Conservation (phyloP, 2,888 invertebrate species). For the Philopedon plagiatum region DNA sequence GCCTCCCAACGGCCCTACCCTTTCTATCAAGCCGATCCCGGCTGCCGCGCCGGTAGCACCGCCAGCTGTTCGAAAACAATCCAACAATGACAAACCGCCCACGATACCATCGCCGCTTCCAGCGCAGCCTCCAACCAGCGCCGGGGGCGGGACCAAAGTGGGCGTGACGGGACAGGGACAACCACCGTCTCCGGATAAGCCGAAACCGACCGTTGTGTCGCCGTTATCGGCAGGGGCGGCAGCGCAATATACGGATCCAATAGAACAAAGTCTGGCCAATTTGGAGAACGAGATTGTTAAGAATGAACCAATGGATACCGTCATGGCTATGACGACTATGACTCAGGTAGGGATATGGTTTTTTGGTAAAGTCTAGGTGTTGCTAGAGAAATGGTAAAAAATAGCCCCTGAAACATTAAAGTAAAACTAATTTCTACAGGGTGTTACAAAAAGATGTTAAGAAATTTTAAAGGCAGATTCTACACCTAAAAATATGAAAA, state of each 20-base stretch:
- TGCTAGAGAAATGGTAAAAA: too few relatives aligned
- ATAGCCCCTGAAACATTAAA: too few relatives aligned
- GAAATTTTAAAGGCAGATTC: too few relatives aligned
- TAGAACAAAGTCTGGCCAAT: constrained; percentile 80
- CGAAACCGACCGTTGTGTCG: constrained; percentile 63
- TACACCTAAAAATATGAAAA: too few relatives aligned
- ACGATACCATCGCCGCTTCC: constrained; percentile 56
- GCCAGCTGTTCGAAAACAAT: constrained; percentile 26
- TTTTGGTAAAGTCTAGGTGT: not conserved
- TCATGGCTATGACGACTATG: constrained; percentile 45
- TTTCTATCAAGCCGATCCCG: constrained; percentile 49
- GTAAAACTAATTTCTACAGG: too few relatives aligned
- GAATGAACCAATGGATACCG: constrained; percentile 57
- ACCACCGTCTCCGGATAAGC: constrained; percentile 64
- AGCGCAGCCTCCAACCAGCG: constrained; percentile 51
- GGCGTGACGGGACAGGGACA: constrained; percentile 57
- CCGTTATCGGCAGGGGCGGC: constrained; percentile 61
- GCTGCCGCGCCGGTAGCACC: constrained; percentile 31
- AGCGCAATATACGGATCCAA: constrained; percentile 74
- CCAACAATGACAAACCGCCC: constrained; percentile 61
- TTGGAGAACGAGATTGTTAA: constrained; percentile 74
- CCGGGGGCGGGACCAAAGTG: constrained; percentile 4
- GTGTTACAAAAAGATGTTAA: too few relatives aligned
- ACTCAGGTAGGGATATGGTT: constrained; percentile 40
- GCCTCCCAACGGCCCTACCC: constrained; percentile 47